Evolutionary conservation across 2,797 vertebrate species (phyloP).

Genomic region (Neopelma chrysocephalum): DNA sequence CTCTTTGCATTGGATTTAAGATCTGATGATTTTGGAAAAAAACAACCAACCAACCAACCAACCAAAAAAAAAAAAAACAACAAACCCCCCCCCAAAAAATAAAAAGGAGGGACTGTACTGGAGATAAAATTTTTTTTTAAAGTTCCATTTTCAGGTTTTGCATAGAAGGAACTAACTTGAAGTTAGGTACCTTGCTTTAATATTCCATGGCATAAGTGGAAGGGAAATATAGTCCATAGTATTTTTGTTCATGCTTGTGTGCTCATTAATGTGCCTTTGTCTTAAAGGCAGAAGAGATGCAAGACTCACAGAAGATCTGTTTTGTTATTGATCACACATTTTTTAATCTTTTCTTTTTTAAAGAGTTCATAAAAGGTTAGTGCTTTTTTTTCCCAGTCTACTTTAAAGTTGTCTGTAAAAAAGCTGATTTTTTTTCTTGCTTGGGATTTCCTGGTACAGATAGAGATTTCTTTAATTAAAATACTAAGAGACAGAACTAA

Average conservation of each 20-base stretch:
- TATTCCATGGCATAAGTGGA: background rate
- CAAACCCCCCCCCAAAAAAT: background rate
- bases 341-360: conserved; percentile 32
- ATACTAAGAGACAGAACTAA: background rate
- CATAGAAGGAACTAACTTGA: background rate
- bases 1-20: background rate
- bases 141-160: background rate
- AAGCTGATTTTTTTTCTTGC: background rate
- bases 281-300: background rate
- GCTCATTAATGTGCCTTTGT: background rate
- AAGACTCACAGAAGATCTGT: background rate
- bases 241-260: background rate
- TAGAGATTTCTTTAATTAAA: conserved; percentile 61
- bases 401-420: background rate
- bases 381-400: background rate
- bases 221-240: background rate
- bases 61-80: too few species aligned
- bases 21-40: background rate
- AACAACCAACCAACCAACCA: background rate
- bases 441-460: background rate
- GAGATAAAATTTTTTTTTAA: background rate
- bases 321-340: conserved; percentile 36
- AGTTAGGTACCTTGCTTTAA: background rate
- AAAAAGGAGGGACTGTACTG: background rate
- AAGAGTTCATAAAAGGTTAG: conserved; percentile 31